phyloP scores from a whole-genome alignment of 2,797 vertebrate genomes.

The Lates japonicus region DNA sequence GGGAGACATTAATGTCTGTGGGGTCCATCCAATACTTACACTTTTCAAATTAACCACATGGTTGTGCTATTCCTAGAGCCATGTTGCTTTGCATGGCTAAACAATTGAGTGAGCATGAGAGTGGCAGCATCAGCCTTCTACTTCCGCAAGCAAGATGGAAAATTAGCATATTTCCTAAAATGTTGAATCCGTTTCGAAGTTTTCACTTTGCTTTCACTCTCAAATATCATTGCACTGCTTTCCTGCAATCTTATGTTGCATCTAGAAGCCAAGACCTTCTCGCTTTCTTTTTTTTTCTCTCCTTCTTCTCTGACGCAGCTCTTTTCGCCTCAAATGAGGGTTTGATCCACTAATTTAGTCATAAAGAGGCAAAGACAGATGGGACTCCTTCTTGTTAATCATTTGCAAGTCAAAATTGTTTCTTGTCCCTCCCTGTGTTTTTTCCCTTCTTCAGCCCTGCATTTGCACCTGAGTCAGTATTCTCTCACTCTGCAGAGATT shows the following conservation, averaged over 20 bases:
- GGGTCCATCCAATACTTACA: no score
- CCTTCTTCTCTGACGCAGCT: slow-evolving; percentile 73
- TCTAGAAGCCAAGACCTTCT: slow-evolving; percentile 28
- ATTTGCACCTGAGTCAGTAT: slow-evolving; percentile 17
- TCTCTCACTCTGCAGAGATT: neutral
- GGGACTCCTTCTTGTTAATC: slow-evolving; percentile 73
- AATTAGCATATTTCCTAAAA: neutral
- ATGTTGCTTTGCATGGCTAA: no score
- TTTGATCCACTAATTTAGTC: slow-evolving; percentile 72
- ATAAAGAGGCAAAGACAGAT: slow-evolving; percentile 76
- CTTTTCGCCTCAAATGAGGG: slow-evolving; percentile 74
- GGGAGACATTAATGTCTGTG: no score
- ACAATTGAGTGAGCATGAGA: no score
- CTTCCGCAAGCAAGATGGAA: neutral
- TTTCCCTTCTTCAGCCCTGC: slow-evolving; percentile 10
- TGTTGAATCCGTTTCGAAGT: slow-evolving; percentile 3
- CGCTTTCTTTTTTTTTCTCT: neutral
- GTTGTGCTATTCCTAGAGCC: no score
- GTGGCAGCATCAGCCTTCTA: no score
- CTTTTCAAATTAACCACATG: no score
- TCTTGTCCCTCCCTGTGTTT: slow-evolving; percentile 40
- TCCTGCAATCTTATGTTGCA: slow-evolving; percentile 2
- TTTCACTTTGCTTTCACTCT: neutral
- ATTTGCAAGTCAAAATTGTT: slow-evolving; percentile 73
- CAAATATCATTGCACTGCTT: neutral